phyloP scores from a whole-genome alignment of 2,888 invertebrate species.

The Scaptomyza cyrtandrae region DNA sequence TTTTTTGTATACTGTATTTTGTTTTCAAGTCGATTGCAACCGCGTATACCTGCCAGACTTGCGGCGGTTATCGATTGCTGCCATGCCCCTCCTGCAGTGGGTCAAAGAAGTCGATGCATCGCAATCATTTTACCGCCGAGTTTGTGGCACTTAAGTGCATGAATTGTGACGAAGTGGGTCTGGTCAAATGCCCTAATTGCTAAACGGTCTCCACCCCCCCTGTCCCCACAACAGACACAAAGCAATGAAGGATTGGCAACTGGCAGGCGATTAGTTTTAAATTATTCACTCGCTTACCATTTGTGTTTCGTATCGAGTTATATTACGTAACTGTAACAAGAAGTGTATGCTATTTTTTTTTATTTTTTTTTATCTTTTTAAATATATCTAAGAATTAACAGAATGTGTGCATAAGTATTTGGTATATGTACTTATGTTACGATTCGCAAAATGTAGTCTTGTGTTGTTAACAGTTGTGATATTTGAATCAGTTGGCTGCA shows the following conservation, averaged over 20 bases:
- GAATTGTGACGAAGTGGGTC: constrained; percentile 97
- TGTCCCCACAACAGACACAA: not conserved
- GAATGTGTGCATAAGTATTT: constrained; percentile 12
- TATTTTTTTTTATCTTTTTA: constrained; percentile 5
- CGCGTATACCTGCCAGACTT: constrained; percentile 92
- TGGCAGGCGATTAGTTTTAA: constrained; percentile 22
- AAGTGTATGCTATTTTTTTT: constrained; percentile 4
- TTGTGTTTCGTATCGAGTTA: constrained; percentile 12
- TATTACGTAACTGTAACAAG: constrained; percentile 5
- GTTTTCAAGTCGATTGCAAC: constrained; percentile 88
- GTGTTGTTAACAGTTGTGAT: constrained; percentile 73
- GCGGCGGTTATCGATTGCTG: constrained; percentile 95
- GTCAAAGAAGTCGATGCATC: constrained; percentile 96
- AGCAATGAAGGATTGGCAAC: not conserved
- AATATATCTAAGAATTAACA: constrained; percentile 7
- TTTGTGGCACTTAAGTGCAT: constrained; percentile 97
- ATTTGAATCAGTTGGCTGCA: constrained; percentile 56
- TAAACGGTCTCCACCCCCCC: constrained; percentile 74
- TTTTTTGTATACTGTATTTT: not conserved
- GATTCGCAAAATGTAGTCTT: constrained; percentile 60
- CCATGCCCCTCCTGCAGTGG: constrained; percentile 97
- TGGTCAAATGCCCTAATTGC: constrained; percentile 95
- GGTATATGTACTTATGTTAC: constrained; percentile 32
- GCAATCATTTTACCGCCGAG: constrained; percentile 97
- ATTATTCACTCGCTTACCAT: constrained; percentile 1